Percentiles rank a stretch among this genome's conserved stretches.
phyloP scores from a whole-genome alignment of 2,113 vertebrate species.

The Caretta caretta region DNA sequence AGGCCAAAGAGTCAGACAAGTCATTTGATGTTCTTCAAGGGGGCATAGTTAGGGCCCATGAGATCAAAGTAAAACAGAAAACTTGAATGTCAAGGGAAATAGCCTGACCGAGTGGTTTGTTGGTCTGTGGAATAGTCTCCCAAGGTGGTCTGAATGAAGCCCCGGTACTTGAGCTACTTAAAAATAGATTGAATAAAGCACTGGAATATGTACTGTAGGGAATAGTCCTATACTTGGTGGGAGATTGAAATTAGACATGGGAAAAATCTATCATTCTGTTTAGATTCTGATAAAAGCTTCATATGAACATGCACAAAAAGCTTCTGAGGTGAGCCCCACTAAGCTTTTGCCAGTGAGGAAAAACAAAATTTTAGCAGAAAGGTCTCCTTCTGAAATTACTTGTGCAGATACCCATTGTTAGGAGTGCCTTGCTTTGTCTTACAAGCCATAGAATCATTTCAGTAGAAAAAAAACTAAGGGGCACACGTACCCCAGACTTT shows the following conservation, averaged over 20 bases:
- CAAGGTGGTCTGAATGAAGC: neutral
- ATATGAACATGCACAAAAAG: neutral
- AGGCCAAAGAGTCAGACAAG: neutral
- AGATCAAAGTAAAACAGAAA: neutral
- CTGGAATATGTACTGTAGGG: neutral
- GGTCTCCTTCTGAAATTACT: neutral
- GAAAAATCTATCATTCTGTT: neutral
- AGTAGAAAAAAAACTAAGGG: neutral
- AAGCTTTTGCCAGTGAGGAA: neutral
- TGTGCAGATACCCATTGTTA: neutral
- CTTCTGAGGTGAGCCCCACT: neutral
- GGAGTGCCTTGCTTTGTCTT: neutral
- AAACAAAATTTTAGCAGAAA: neutral
- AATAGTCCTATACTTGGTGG: neutral
- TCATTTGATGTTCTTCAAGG: neutral
- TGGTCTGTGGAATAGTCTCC: neutral
- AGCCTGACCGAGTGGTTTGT: neutral
- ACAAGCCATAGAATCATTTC: neutral
- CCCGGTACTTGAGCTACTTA: neutral
- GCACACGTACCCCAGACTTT: neutral
- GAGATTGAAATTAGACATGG: neutral
- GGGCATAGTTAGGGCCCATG: neutral
- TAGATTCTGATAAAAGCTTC: neutral
- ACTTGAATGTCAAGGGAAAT: neutral
- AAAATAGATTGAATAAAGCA: neutral